These are phyloP conservation scores for Tiphia femorata DNA, from an alignment of 2,888 invertebrate genomes.

Conservation along the genomic window DNA sequence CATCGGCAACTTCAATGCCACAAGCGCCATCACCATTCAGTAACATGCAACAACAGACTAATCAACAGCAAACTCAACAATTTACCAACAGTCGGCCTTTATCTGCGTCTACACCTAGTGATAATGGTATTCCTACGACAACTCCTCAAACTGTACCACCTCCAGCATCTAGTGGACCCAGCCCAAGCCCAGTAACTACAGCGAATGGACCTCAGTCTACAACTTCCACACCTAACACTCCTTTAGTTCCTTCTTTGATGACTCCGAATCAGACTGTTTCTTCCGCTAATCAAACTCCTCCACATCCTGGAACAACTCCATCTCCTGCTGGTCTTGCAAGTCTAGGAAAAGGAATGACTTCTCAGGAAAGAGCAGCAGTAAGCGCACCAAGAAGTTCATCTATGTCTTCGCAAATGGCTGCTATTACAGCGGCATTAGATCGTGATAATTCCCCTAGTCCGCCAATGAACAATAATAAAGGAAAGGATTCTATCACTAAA, in stretches of 20 bases:
- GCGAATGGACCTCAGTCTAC: conserved; percentile 67
- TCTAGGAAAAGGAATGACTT: conserved; percentile 72
- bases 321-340: conserved; percentile 67
- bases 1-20: conserved; percentile 56
- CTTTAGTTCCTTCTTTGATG: conserved; percentile 71
- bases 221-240: conserved; percentile 65
- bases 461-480: conserved; percentile 73
- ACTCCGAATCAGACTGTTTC: conserved; percentile 75
- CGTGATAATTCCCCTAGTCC: conserved; percentile 77
- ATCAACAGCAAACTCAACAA: conserved; percentile 62
- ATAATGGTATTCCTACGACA: conserved; percentile 68
- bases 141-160: conserved; percentile 70
- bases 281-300: conserved; percentile 72
- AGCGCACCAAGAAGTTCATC: conserved; percentile 71
- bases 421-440: conserved; percentile 78
- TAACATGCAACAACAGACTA: conserved; percentile 59
- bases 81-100: conserved; percentile 66
- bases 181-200: conserved; percentile 60
- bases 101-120: conserved; percentile 61
- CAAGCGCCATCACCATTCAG: conserved; percentile 75
- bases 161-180: conserved; percentile 64
- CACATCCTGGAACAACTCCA: conserved; percentile 65
- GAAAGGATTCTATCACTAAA: conserved; percentile 77
- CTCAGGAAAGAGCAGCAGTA: conserved; percentile 71
- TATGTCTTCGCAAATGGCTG: conserved; percentile 81